Evolutionary conservation across 2,888 invertebrate species (phyloP), one percentile per base, ranked within the genome.

Genomic region (Amblyjoppa proteus): DNA sequence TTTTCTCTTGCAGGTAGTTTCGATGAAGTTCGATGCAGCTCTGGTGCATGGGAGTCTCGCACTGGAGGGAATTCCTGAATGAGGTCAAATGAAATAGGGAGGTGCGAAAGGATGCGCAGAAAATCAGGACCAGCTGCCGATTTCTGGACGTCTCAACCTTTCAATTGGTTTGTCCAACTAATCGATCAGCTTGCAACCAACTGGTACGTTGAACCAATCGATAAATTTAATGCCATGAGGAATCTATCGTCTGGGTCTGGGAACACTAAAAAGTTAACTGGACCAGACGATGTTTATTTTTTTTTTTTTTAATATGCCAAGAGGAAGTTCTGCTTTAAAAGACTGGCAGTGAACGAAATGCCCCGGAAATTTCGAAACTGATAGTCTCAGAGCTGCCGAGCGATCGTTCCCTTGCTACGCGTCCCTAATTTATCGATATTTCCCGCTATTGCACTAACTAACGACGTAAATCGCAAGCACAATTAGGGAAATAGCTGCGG

Each of bases 81-180:
- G 56, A 75, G 41, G 74, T 25, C 34, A 45, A n/a, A 38, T 58
- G 83, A 83, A 80, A 88, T 84, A 86, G 80, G 85, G 85, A 64
- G 41, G 41, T 45, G 45, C 13, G 13, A 13, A 38, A 61, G n/a
- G n/a, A 61, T 38, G 49, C 34, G n/a, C 7, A 28, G 71, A 31
- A 41, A 25, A 66, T 49, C 25, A 53, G 66, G 34, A 68, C 64
- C 76, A 56, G 51, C 73, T 61, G 75, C 45, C 0, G 13, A 45
- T 13, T 45, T 45, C 13, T 45, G 13, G 13, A 13, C 45, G 45
- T 45, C 45, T 45, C 4, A 13, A 13, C 13, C 11, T 13, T 13
- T 45, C 13, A 11, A 11, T 45, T 13, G 45, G 45, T 13, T 13
- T 3, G 13, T 45, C 11, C 13, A 45, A 45, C 45, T 20, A 20